Conservation (phyloP, 2,888 invertebrate species). For the Cerastoderma edule region DNA sequence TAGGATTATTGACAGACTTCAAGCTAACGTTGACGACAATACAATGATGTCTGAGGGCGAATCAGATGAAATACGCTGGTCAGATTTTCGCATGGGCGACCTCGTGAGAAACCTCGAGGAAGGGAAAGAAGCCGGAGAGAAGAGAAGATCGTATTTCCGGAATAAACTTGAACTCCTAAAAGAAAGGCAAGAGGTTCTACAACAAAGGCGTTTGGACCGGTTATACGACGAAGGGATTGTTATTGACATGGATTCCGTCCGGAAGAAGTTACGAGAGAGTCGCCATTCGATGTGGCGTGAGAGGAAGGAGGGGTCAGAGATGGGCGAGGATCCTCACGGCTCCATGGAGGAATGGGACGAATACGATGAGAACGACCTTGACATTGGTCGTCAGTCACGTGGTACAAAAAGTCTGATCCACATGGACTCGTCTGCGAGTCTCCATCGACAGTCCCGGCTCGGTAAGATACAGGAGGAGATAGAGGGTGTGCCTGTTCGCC, state of each 20-base stretch:
- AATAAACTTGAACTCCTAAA: conserved; percentile 1
- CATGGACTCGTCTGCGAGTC: conserved; percentile 12
- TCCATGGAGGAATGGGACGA: conserved; percentile 16
- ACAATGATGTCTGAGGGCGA: too few species aligned
- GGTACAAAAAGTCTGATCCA: conserved; percentile 7
- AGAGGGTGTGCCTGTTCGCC: neutral
- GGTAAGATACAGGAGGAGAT: conserved; percentile 14
- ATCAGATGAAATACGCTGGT: too few species aligned
- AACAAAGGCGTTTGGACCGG: conserved; percentile 12
- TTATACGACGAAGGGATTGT: conserved; percentile 3
- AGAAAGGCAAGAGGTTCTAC: conserved; percentile 11
- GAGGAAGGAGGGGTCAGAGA: conserved; percentile 8
- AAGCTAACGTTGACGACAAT: too few species aligned
- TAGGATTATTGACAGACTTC: too few species aligned
- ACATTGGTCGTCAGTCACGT: conserved; percentile 6
- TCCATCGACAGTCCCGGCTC: conserved; percentile 6
- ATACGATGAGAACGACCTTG: conserved; percentile 15
- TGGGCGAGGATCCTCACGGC: neutral
- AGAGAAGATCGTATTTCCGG: neutral
- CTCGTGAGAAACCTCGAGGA: conserved; percentile 6
- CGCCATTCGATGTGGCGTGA: neutral
- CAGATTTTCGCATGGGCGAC: conserved; percentile 3
- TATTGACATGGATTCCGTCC: neutral
- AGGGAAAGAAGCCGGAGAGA: conserved; percentile 11
- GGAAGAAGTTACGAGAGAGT: neutral